Evolutionary conservation across 2,113 vertebrate species (phyloP).

Genomic region (Mola mola): DNA sequence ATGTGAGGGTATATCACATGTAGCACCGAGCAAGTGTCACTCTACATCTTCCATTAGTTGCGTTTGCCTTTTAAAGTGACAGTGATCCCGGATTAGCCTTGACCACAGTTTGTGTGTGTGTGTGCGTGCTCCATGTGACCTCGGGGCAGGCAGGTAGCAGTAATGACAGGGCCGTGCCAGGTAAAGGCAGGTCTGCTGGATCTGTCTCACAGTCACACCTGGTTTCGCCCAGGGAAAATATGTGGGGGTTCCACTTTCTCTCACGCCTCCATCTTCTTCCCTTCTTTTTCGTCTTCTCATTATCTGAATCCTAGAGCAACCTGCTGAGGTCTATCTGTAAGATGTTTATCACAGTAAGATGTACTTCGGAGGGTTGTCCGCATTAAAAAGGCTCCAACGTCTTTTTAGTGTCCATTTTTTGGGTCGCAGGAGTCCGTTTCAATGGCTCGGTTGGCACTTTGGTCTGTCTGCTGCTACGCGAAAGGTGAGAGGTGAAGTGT

Average conservation of each 20-base stretch:
- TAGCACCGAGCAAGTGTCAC: no score
- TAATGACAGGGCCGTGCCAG: slow-evolving; percentile 68
- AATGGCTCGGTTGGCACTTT: not conserved
- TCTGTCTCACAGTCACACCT: slow-evolving; percentile 68
- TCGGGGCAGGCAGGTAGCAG: slow-evolving; percentile 11
- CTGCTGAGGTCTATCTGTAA: not conserved
- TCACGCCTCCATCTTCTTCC: slow-evolving; percentile 34
- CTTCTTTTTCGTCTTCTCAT: not conserved
- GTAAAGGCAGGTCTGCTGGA: slow-evolving; percentile 39
- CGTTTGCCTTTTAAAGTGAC: slow-evolving; percentile 13
- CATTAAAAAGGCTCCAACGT: not conserved
- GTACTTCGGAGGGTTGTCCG: not conserved
- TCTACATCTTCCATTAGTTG: not conserved
- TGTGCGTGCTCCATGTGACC: slow-evolving; percentile 24
- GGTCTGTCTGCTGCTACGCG: slow-evolving; percentile 7
- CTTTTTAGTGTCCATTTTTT: slow-evolving; percentile 13
- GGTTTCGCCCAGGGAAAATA: slow-evolving; percentile 66
- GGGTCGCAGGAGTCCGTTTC: slow-evolving; percentile 26
- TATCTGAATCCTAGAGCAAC: not conserved
- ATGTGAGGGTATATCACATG: no score
- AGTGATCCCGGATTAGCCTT: slow-evolving; percentile 15
- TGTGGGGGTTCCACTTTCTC: slow-evolving; percentile 65
- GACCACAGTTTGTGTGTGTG: slow-evolving; percentile 1
- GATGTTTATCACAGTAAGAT: not conserved
- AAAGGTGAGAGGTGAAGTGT: slow-evolving; percentile 21